phyloP scores from a whole-genome alignment of 2,797 vertebrate species.

The Schizopygopsis malacanthus region DNA sequence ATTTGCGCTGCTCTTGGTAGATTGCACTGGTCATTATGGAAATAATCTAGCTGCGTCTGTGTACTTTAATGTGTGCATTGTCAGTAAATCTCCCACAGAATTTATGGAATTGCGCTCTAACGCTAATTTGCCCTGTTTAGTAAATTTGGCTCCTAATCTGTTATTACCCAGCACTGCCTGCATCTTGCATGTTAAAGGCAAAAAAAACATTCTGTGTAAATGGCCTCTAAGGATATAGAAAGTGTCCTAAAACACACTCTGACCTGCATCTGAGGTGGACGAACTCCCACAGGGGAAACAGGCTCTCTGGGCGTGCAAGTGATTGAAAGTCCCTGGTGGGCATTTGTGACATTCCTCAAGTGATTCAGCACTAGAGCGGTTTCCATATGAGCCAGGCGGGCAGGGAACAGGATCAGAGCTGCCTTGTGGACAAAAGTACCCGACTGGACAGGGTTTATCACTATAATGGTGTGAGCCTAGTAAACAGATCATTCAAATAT shows the following conservation, averaged over 20 bases:
- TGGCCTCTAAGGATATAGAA: background rate
- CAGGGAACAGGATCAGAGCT: slow-evolving; percentile 79
- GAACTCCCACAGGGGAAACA: slow-evolving; percentile 92
- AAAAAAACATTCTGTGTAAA: background rate
- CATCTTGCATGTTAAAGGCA: background rate
- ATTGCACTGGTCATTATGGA: background rate
- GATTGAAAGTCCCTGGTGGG: slow-evolving; percentile 86
- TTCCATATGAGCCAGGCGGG: slow-evolving; percentile 85
- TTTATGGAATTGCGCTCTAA: no score
- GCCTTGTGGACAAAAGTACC: slow-evolving; percentile 83
- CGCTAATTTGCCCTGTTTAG: background rate
- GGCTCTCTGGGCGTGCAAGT: slow-evolving; percentile 82
- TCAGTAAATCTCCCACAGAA: no score
- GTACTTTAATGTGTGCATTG: no score
- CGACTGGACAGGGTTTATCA: slow-evolving; percentile 79
- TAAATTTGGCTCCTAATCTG: background rate
- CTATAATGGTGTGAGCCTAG: slow-evolving; percentile 81
- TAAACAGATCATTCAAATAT: slow-evolving; percentile 17
- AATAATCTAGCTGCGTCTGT: background rate
- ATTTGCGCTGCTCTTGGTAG: background rate
- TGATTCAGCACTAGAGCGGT: slow-evolving; percentile 67
- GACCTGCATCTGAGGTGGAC: slow-evolving; percentile 84
- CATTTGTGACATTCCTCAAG: slow-evolving; percentile 82
- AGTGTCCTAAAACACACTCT: no score
- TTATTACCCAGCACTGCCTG: background rate